Percentiles rank a stretch among this genome's conserved stretches.
phyloP scores from a whole-genome alignment of 2,888 invertebrate species.

The Cantharis flavilabris region DNA sequence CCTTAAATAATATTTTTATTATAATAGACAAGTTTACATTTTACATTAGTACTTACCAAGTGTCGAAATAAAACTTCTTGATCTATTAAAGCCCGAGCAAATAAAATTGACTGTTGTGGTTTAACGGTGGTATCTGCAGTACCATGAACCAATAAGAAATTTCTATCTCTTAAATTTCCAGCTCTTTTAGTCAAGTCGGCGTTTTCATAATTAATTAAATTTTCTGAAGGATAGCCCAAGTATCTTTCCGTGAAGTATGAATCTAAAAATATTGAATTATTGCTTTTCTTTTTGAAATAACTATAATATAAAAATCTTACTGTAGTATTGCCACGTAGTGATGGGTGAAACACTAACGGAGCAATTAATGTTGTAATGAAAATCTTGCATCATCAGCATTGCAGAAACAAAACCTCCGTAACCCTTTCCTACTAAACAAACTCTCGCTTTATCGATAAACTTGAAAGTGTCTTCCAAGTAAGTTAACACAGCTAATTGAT shows the following conservation, averaged over 20 bases:
- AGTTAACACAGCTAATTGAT: conserved; percentile 65
- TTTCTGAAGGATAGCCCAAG: conserved; percentile 73
- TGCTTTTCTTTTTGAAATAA: neutral
- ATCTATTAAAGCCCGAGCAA: conserved; percentile 81
- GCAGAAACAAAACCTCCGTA: conserved; percentile 88
- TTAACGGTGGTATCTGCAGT: conserved; percentile 85
- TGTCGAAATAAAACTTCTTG: conserved; percentile 82
- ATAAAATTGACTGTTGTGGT: conserved; percentile 83
- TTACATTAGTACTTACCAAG: conserved; percentile 66
- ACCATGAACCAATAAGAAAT: conserved; percentile 77
- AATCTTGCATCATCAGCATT: conserved; percentile 78
- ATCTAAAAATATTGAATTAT: conserved; percentile 60
- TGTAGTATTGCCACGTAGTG: conserved; percentile 81
- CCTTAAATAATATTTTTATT: conserved; percentile 57
- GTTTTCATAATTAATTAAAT: conserved; percentile 72
- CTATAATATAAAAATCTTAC: conserved; percentile 52
- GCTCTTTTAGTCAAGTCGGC: conserved; percentile 81
- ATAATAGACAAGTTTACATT: neutral
- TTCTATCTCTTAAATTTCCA: conserved; percentile 71
- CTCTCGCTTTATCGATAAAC: conserved; percentile 79
- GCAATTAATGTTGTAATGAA: conserved; percentile 78
- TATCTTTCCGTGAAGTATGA: conserved; percentile 91
- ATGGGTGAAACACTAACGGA: conserved; percentile 87
- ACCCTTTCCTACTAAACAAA: conserved; percentile 86
- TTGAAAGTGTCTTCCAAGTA: conserved; percentile 78